Conservation (phyloP, 2,888 invertebrate species). For the Pycnomerus fuliginosus region DNA sequence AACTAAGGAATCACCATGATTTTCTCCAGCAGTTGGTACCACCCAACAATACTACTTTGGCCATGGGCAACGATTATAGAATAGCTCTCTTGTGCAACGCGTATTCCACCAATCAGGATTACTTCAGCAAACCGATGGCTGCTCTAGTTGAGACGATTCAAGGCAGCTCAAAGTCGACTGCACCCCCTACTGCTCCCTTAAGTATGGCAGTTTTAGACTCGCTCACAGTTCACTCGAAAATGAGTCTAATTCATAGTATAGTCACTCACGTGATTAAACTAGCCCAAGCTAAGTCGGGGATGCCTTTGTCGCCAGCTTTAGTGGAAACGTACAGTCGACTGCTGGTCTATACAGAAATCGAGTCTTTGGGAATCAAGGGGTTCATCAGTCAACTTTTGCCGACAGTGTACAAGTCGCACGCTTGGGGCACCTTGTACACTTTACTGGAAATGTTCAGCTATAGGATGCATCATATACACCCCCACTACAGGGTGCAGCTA, state of each 20-base stretch:
- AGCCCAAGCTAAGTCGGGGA: conserved; percentile 81
- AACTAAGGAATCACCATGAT: conserved; percentile 56
- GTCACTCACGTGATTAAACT: conserved; percentile 88
- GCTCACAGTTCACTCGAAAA: conserved; percentile 93
- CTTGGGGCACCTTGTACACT: conserved; percentile 95
- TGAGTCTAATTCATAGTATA: conserved; percentile 70
- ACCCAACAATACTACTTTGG: conserved; percentile 67
- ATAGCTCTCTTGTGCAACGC: conserved; percentile 94
- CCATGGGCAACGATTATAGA: conserved; percentile 83
- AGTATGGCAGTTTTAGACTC: conserved; percentile 91
- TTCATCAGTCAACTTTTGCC: conserved; percentile 93
- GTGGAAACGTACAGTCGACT: conserved; percentile 94
- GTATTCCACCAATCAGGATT: conserved; percentile 91
- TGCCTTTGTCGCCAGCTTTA: conserved; percentile 85
- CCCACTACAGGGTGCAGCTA: conserved; percentile 91
- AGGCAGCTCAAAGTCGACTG: conserved; percentile 56
- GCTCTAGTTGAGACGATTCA: conserved; percentile 81
- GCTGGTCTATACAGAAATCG: conserved; percentile 94
- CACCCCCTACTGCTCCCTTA: conserved; percentile 75
- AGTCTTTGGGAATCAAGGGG: conserved; percentile 94
- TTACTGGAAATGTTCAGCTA: conserved; percentile 96
- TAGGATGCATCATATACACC: conserved; percentile 93
- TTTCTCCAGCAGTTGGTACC: conserved; percentile 83
- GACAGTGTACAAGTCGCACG: conserved; percentile 87
- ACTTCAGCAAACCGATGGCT: conserved; percentile 89